Base-by-base conservation (phyloP, 2,888 invertebrate species). In the Gnatocerus cornutus region DNA sequence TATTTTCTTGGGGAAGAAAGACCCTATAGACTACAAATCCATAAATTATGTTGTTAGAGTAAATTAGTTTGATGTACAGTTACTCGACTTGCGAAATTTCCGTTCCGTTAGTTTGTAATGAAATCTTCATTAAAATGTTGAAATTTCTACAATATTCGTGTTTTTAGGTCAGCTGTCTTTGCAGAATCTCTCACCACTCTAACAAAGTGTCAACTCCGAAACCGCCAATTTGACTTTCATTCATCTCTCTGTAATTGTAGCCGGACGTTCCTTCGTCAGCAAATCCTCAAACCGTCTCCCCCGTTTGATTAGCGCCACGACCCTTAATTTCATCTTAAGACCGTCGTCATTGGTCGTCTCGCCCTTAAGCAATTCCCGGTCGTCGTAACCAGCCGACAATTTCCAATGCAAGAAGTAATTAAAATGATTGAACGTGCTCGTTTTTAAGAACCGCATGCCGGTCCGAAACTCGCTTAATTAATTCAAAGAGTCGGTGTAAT, bases 401-500 rank as follows among this genome's bases (percentile, higher is more conserved):
- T 50, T 50, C 10, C 10, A 27, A 50, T 50, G 48, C 29, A 50
- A 50, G 48, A 16, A 50, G 48, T 21, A 50, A 50, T 50, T 50
- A 50, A 29, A 27, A 10, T 50, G 27, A 46, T 46, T 46, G 16
- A 16, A 46, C 6, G 2, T 33, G 2, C 7, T 33, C 33, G 1
- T 33, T n/a, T n/a, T 33, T 33, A 33, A 33, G 33, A 33, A n/a
- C 33, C 33, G 6, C 33, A 7, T 4, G 7, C 33, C 1, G 48
- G 53, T 9, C 53, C 37, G 30, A 30, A 16, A 61, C 50, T 9
- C 16, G 1, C 10, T 21, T 61, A 63, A 63, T 63, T 63, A 63
- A 63, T 63, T 53, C 63, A 43, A 43, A 39, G 59, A 14, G 53
- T 8, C 53, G 27, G 27, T 27, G 56, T 43, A 43, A 56, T 27